Conservation (phyloP, 2,888 invertebrate genomes). For the Hyppa rectilinea region DNA sequence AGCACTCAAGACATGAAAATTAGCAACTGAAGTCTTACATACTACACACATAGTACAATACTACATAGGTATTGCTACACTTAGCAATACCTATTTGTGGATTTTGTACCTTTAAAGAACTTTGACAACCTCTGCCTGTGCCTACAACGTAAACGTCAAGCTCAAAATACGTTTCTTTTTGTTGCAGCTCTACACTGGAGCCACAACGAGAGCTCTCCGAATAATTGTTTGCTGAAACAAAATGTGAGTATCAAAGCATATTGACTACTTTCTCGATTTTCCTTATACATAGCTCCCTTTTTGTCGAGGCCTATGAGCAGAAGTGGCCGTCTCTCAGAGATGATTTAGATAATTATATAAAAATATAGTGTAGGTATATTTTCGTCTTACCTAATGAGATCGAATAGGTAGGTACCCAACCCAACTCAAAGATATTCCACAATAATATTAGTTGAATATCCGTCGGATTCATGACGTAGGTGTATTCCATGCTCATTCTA, state of each 20-base stretch:
- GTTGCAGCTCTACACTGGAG: constrained; percentile 57
- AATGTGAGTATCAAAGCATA: constrained; percentile 62
- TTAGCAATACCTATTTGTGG: too few species aligned
- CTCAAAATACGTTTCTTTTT: constrained; percentile 24
- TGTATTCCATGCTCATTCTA: constrained; percentile 22
- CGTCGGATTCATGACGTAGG: constrained; percentile 9
- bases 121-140: too few species aligned
- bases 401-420: neutral
- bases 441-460: neutral
- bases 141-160: neutral
- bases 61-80: too few species aligned
- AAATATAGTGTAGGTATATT: neutral
- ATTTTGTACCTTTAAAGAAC: neutral
- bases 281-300: too few species aligned
- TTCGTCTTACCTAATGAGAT: neutral
- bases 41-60: too few species aligned
- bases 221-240: constrained; percentile 55
- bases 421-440: neutral
- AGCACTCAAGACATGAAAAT: neutral
- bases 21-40: too few species aligned
- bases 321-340: neutral
- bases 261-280: neutral
- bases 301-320: too few species aligned
- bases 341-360: neutral
- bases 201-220: constrained; percentile 22